Base-by-base conservation (phyloP, 2,797 vertebrate genomes). In the Sebastes matsubarae region DNA sequence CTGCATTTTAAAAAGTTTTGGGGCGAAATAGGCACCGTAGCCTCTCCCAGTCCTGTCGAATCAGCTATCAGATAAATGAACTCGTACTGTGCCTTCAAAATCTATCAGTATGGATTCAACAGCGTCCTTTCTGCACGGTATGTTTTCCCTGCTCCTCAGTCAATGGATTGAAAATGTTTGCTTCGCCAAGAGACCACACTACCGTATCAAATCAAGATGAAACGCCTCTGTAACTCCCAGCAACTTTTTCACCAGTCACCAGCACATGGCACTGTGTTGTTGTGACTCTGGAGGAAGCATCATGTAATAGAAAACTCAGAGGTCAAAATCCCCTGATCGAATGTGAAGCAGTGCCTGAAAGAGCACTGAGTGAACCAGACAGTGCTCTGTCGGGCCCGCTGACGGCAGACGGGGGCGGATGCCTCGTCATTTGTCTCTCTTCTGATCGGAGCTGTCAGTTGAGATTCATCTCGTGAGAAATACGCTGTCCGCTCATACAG, bases 371-470 rank as follows among this genome's bases (percentile, higher is more conserved):
- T 57, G 77, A 85, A 85, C 34, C 88, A 87, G 87, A 84, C 82
- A 82, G 77, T 46, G 24, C 68, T 81, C 80, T 75, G 80, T 81
- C 85, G 82, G 75, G 73, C 67, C 70, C 14, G 80, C 80, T 87
- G 81, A 86, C 12, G 72, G 86, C 83, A 85, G 80, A 87, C 25
- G 55, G 59, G 71, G 72, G 77, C 36, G n/a, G 86, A 78, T 12
- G 66, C 66, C 77, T 77, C 67, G 27, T 92, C 87, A 88, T 86
- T 82, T 83, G 82, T 76, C 76, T 81, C 22, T 6, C 27, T 61
- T 87, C 75, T 87, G 81, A 93, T 88, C 72, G 2, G 83, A 90
- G 58, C 77, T 90, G 91, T 91, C 92, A 87, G 75, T 16, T 14
- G 32, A 77, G 77, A 87, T 77, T 75, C 75, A 52, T 87, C 63